phyloP scores from a whole-genome alignment of 2,797 vertebrate genomes.

The Syngnathus rostellatus region DNA sequence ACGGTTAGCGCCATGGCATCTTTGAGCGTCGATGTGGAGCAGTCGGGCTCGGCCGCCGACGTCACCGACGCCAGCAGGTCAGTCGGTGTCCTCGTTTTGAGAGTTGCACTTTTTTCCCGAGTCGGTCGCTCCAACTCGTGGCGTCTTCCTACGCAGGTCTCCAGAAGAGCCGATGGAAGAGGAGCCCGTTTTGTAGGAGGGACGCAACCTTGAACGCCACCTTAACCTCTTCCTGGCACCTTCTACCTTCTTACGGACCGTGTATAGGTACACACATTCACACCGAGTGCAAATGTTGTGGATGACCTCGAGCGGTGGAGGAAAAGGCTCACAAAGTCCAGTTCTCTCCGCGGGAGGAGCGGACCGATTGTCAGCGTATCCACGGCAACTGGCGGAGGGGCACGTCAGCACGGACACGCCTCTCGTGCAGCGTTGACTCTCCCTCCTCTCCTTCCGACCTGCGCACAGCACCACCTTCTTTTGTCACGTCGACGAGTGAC shows the following conservation, averaged over 20 bases:
- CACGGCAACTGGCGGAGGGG: constrained; percentile 35
- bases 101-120: no score
- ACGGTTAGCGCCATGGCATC: constrained; percentile 91
- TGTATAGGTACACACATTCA: constrained; percentile 18
- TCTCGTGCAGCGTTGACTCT: not conserved
- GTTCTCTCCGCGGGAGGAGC: constrained; percentile 34
- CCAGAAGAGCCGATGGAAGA: constrained; percentile 93
- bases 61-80: constrained; percentile 63
- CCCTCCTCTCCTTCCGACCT: not conserved
- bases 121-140: not conserved
- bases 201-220: constrained; percentile 40
- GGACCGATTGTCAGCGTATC: constrained; percentile 54
- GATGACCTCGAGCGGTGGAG: constrained; percentile 29
- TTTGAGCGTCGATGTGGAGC: constrained; percentile 82
- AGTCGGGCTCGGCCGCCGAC: constrained; percentile 43
- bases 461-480: constrained; percentile 31
- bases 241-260: constrained; percentile 27
- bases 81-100: constrained; percentile 28
- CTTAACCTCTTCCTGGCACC: constrained; percentile 46
- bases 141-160: constrained; percentile 59
- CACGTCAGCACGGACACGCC: constrained; percentile 12
- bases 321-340: constrained; percentile 5
- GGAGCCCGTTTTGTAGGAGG: constrained; percentile 79
- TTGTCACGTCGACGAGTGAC: not conserved
- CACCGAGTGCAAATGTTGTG: constrained; percentile 22